phyloP scores from a whole-genome alignment of 92 coral and sea anemone species.

The Bergia puertoricense region DNA sequence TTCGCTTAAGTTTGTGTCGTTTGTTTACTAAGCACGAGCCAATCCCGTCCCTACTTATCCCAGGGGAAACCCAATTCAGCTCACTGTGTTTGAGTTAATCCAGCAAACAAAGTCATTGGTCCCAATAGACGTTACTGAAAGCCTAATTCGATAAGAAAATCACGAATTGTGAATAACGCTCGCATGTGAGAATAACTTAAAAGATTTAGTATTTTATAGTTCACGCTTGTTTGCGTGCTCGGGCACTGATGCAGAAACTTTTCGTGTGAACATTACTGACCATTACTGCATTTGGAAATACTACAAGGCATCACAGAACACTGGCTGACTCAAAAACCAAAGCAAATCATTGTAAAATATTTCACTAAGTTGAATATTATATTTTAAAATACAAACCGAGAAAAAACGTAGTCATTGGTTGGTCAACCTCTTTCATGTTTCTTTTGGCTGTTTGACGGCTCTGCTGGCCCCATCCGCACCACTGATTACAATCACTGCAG shows the following conservation, averaged over 20 bases:
- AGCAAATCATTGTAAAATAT: neutral
- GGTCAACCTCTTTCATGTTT: neutral
- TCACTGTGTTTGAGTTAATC: neutral
- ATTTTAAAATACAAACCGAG: neutral
- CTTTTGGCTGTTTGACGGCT: neutral
- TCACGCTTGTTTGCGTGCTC: constrained; percentile 45
- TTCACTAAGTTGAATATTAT: too few species aligned
- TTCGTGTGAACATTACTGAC: neutral
- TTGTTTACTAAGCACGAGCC: neutral
- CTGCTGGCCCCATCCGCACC: neutral
- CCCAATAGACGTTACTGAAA: neutral
- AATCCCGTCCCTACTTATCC: neutral
- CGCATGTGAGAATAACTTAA: neutral
- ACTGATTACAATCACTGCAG: neutral
- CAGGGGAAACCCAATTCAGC: constrained; percentile 34
- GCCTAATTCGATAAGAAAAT: neutral
- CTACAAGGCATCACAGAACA: neutral
- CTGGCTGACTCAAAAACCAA: neutral
- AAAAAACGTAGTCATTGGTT: neutral
- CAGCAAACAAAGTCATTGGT: too few species aligned
- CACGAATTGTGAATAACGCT: neutral
- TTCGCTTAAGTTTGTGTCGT: neutral
- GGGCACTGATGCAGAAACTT: constrained; percentile 36
- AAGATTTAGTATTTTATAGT: constrained; percentile 10
- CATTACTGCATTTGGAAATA: constrained; percentile 22